Conservation (phyloP, 2,888 invertebrate species). For the Sclerodermus sp. region DNA sequence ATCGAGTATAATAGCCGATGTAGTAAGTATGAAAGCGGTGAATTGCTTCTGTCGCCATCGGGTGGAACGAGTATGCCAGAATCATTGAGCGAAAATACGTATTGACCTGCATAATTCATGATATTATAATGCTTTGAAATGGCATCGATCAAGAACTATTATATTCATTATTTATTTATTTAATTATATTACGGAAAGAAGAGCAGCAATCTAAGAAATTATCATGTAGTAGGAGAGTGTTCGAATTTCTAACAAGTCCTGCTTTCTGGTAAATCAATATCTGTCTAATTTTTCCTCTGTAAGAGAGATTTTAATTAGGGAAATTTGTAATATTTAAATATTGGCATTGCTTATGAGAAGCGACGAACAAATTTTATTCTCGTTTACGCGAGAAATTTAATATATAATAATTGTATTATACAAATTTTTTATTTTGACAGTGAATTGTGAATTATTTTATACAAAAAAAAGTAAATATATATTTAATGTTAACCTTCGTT, state of each 20-base stretch:
- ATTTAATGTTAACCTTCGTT: too few relatives aligned
- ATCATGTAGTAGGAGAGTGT: neutral
- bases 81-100: slow-evolving; percentile 46
- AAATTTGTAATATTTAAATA: neutral
- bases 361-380: neutral
- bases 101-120: slow-evolving; percentile 28
- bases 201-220: too few relatives aligned
- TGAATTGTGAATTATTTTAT: too few relatives aligned
- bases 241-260: neutral
- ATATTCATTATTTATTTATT: neutral
- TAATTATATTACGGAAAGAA: neutral
- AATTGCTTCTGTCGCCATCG: slow-evolving; percentile 47
- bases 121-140: neutral
- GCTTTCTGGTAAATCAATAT: slow-evolving; percentile 17
- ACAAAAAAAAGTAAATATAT: too few relatives aligned
- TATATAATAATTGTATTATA: too few relatives aligned
- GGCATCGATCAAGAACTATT: neutral
- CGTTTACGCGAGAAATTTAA: too few relatives aligned
- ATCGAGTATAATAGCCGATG: slow-evolving; percentile 52
- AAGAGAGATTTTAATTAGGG: slow-evolving; percentile 10
- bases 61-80: slow-evolving; percentile 48
- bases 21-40: slow-evolving; percentile 50
- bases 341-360: neutral
- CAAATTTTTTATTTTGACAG: too few relatives aligned
- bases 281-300: slow-evolving; percentile 11